Conservation (phyloP, 2,797 vertebrate species). For the Gobionotothen gibberifrons region DNA sequence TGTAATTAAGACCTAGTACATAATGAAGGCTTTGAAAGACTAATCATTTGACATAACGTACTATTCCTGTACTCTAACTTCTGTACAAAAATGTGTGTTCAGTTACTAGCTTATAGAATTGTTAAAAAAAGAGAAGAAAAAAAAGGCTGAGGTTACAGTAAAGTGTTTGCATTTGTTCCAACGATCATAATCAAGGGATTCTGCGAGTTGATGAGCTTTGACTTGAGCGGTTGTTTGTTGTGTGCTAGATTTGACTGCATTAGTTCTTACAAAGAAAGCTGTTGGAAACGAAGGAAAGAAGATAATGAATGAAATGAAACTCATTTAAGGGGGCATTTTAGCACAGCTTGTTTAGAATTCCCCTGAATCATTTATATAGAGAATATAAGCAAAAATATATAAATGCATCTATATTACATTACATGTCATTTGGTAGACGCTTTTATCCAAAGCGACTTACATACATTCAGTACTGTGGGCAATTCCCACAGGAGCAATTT, state of each 20-base stretch:
- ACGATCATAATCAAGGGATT: slow-evolving; percentile 11
- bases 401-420: too few species aligned
- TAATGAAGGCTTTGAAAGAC: not conserved
- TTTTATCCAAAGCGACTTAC: too few species aligned
- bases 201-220: slow-evolving; percentile 5
- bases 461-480: too few species aligned
- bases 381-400: too few species aligned
- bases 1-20: not conserved
- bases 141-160: slow-evolving; percentile 2
- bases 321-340: not conserved
- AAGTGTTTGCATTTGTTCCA: slow-evolving; percentile 16
- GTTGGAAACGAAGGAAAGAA: not conserved
- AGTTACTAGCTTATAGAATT: not conserved
- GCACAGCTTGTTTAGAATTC: not conserved
- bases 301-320: slow-evolving; percentile 1
- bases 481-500: too few species aligned
- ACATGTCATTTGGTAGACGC: too few species aligned
- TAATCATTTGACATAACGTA: not conserved
- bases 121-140: slow-evolving; percentile 2
- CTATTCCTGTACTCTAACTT: not conserved
- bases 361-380: too few species aligned
- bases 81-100: not conserved
- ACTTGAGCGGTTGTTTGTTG: slow-evolving; percentile 4
- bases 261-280: not conserved
- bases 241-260: not conserved